Percentiles rank a stretch among this genome's conserved stretches.
Evolutionary conservation across 2,888 invertebrate genomes (phyloP).

Genomic region (Macropis europaea): DNA sequence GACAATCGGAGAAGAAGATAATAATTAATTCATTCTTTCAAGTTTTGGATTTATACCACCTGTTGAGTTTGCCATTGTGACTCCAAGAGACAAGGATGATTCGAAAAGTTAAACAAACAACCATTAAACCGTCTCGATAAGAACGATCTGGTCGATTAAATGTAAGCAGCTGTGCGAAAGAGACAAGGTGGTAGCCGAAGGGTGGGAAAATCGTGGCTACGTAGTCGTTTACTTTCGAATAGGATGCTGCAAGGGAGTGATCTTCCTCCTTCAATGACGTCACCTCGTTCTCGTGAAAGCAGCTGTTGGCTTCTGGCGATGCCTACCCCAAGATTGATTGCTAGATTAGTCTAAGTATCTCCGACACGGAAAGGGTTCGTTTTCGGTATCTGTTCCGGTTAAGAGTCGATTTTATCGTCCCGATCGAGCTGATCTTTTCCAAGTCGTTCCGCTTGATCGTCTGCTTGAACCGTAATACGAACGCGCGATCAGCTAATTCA

Average conservation of each 20-base stretch:
- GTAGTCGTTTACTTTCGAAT: slow-evolving; percentile 58
- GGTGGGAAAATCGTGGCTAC: slow-evolving; percentile 62
- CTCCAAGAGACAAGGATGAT: slow-evolving; percentile 27
- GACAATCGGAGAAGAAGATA: no score
- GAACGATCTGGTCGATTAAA: slow-evolving; percentile 39
- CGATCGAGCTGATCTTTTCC: slow-evolving; percentile 29
- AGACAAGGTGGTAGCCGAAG: slow-evolving; percentile 54
- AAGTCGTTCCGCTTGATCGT: no score
- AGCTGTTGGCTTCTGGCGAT: slow-evolving; percentile 74
- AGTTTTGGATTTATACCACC: no score
- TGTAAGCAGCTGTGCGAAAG: slow-evolving; percentile 55
- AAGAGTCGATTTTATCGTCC: slow-evolving; percentile 31
- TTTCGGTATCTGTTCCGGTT: slow-evolving; percentile 31
- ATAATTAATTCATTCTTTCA: no score
- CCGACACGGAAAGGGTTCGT: slow-evolving; percentile 57
- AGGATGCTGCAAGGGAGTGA: slow-evolving; percentile 69
- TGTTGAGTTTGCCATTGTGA: no score
- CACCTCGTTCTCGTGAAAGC: slow-evolving; percentile 60
- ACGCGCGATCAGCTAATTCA: background rate
- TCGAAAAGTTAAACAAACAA: slow-evolving; percentile 34
- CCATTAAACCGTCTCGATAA: slow-evolving; percentile 32
- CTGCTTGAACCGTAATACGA: no score
- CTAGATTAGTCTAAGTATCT: slow-evolving; percentile 75
- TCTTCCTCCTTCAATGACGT: slow-evolving; percentile 68
- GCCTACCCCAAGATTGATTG: slow-evolving; percentile 75